Evolutionary conservation across 2,888 invertebrate species (phyloP).

Genomic region (Dolichopus griseipennis): DNA sequence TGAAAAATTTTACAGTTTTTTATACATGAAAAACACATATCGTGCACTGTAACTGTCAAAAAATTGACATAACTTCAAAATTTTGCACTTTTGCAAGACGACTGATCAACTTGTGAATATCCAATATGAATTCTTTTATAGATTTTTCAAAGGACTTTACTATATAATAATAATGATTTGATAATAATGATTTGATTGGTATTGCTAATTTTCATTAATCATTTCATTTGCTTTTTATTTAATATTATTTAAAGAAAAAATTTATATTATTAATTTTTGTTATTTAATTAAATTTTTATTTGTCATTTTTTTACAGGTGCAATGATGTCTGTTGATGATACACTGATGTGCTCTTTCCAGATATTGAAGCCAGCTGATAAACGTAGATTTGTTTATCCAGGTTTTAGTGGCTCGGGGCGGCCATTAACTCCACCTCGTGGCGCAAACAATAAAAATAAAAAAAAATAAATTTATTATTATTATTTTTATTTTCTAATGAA

Average conservation of each 20-base stretch:
- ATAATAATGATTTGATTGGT: no score
- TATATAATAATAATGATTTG: no score
- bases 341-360: slow-evolving; percentile 98
- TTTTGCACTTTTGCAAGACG: no score
- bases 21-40: no score
- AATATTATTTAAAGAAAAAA: slow-evolving; percentile 12
- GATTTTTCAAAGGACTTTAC: no score
- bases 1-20: no score
- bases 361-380: slow-evolving; percentile 97
- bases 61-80: no score
- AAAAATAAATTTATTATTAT: slow-evolving; percentile 61
- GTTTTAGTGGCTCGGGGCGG: slow-evolving; percentile 84
- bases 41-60: no score
- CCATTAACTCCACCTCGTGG: slow-evolving; percentile 97
- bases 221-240: slow-evolving; percentile 15
- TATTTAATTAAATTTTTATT: not conserved
- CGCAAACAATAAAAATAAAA: slow-evolving; percentile 88
- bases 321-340: slow-evolving; percentile 99
- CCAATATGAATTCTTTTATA: no score
- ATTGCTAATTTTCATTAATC: slow-evolving; percentile 11
- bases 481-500: slow-evolving; percentile 22
- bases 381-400: slow-evolving; percentile 91
- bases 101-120: no score
- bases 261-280: not conserved
- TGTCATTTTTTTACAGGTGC: slow-evolving; percentile 49